Evolutionary conservation across 2,113 vertebrate genomes (phyloP), one percentile per base, ranked within the genome.

Genomic region (Thalassoma bifasciatum): DNA sequence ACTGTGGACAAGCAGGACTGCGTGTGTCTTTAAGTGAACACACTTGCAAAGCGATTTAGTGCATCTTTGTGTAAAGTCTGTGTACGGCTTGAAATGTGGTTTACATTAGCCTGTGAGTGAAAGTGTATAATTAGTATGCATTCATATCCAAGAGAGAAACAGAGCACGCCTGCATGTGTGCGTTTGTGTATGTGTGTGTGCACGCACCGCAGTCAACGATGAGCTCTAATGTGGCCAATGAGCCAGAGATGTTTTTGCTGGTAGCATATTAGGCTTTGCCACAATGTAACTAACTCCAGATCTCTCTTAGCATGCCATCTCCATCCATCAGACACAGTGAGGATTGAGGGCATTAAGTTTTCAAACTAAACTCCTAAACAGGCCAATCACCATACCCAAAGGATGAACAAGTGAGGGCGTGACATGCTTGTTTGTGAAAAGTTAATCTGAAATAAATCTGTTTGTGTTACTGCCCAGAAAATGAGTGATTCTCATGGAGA

Each of bases 251-350:
- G 81, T 82, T 86, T 89, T 88, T 72, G 67, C 86, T 86, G 75
- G 79, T 82, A 66, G 73, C 72, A 66, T 71, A 83, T 87, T 84
- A 86, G 74, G 59, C 77, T 82, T 78, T 53, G 72, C 85, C 73
- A 65, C 85, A 86, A 63, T 36, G 57, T 88, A 90, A 92, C 88
- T 36, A 85, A 66, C 73, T 87, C 82, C 88, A 90, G 86, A 71
- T 82, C 66, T 63, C 47, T 42, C 60, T 21, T 36, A 42, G 68
- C 83, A 73, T 72, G 70, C 75, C 38, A 89, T 53, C 34, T 47
- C 75, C 57, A 81, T 66, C 71, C 68, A 79, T 84, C 79, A 82
- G 87, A 84, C 42, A 54, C 59, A 57, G 68, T 2, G 6, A 69
- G 22, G 72, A 62, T 49, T 64, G 34, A 72, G 75, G 49, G 77